Evolutionary conservation across 2,888 invertebrate species (phyloP).

Genomic region (Rotaria sp.): DNA sequence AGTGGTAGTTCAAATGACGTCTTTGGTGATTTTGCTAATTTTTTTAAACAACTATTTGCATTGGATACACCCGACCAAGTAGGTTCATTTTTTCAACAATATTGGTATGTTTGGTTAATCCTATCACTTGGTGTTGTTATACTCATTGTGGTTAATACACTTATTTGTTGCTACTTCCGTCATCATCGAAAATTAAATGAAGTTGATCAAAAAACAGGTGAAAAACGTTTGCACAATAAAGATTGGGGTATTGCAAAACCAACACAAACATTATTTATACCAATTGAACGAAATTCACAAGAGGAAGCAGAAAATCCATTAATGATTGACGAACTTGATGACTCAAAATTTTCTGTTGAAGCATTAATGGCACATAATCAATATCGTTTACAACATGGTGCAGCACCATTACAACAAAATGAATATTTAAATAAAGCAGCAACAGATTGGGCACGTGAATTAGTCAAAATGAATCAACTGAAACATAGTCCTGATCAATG

Average conservation of each 20-base stretch:
- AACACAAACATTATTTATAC: not conserved
- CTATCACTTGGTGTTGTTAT: not conserved
- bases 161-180: not conserved
- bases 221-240: not conserved
- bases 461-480: not conserved
- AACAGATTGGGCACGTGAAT: not conserved
- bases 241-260: not conserved
- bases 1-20: not conserved
- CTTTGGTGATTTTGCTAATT: not conserved
- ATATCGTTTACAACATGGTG: not conserved
- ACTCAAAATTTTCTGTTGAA: not conserved
- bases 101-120: slow-evolving; percentile 10
- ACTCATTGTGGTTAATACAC: not conserved
- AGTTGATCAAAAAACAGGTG: not conserved
- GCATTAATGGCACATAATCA: not conserved
- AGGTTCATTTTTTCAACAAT: not conserved
- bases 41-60: not conserved
- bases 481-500: not conserved
- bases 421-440: slow-evolving; percentile 2
- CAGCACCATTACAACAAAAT: not conserved
- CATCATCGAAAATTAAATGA: not conserved
- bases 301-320: not conserved
- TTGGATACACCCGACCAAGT: not conserved
- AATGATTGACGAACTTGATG: not conserved
- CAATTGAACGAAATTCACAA: not conserved